Evolutionary conservation across 2,113 vertebrate species (phyloP), one percentile per base, ranked within the genome.

Genomic region (Macrotus californicus): DNA sequence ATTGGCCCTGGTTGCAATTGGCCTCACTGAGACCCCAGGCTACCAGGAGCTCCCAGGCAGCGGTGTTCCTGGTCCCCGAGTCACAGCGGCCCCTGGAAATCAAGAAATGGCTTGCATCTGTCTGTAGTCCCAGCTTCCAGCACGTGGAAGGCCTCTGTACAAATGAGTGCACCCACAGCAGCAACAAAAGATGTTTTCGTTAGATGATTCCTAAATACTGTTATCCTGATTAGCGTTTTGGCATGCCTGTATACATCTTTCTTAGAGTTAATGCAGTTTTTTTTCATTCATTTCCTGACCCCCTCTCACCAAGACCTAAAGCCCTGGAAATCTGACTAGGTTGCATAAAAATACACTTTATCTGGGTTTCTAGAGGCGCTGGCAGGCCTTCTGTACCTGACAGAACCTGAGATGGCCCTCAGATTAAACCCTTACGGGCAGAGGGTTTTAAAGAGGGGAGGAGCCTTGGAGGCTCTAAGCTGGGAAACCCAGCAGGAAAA

Each of bases 221-320:
- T 39, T n/a, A 7, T 14, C 88, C 43, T 41, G 36, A 31, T 81
- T 11, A n/a, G 43, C 34, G 31, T n/a, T 64, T 66, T 73, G 66
- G 36, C 46, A 39, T 13, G 39, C 18, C 29, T 76, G 48, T 46
- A 1, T 61, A 52, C 48, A 11, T 48, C n/a, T 46, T 83, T 73
- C 80, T 61, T 54, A 59, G 39, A 39, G 18, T 52, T 76, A 24
- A 6, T 64, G 48, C 69, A 34, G 13, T 85, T 94, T 75, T 26
- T 52, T 79, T 54, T 91, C 73, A 77, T 80, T 84, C 14, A 48
- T 66, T 84, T 95, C 82, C 76, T 46, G 9, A 56, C 26, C 6
- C 59, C 56, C 13, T 91, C 93, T 75, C 67, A 81, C 81, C 69
- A 70, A 81, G 73, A 66, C 59, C 26, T n/a, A 79, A 82, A 96